Conservation (phyloP, 2,888 invertebrate genomes). For the Pheosia gnoma region DNA sequence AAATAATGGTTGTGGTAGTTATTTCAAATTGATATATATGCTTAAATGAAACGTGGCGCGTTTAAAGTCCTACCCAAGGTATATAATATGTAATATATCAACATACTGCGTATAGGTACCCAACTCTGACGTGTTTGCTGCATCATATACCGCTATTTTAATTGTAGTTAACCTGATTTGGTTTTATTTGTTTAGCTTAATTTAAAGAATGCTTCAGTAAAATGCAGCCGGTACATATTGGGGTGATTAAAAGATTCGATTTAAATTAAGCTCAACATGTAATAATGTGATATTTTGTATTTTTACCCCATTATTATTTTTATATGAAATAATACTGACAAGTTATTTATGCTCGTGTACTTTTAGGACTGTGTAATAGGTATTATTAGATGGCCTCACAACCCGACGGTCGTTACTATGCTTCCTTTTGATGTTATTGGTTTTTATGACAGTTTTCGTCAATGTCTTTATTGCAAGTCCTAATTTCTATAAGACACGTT, state of each 20-base stretch:
- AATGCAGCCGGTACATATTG: conserved; percentile 42
- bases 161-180: conserved; percentile 53
- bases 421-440: conserved; percentile 75
- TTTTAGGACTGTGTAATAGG: conserved; percentile 55
- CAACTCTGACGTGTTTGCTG: conserved; percentile 48
- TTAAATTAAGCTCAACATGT: conserved; percentile 84
- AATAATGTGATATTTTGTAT: conserved; percentile 84
- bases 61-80: conserved; percentile 49
- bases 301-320: conserved; percentile 76
- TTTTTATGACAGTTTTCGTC: conserved; percentile 71
- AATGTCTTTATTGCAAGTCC: conserved; percentile 70
- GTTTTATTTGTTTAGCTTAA: conserved; percentile 81
- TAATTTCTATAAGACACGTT: conserved; percentile 56
- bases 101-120: conserved; percentile 30
- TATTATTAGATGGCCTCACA: conserved; percentile 49
- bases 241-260: conserved; percentile 58
- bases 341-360: conserved; percentile 70
- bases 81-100: conserved; percentile 32
- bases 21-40: conserved; percentile 79
- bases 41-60: conserved; percentile 67
- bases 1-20: conserved; percentile 83
- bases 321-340: conserved; percentile 63
- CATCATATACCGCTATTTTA: conserved; percentile 43
- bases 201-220: conserved; percentile 63
- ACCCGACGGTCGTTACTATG: conserved; percentile 63